Base-by-base conservation (phyloP, 1,140 invertebrate species). In the Ylistrum balloti region DNA sequence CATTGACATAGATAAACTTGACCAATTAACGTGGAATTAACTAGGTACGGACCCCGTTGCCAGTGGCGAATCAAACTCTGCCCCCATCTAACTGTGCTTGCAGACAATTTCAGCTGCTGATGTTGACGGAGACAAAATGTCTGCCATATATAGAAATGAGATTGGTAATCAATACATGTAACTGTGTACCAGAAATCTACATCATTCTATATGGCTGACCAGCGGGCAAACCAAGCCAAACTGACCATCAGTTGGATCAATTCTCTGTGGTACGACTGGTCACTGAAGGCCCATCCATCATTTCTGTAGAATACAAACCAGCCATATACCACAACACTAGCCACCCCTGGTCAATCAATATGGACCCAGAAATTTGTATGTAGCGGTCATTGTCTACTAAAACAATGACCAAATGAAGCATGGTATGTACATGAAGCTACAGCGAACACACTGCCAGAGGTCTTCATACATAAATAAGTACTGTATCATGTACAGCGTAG, bases 191-290 rank as follows among this genome's bases (percentile, higher is more conserved):
- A 28, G 56, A 38, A 38, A 38, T 38, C 35, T 38, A 38, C n/a
- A 74, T 74, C 22, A 74, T 22, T 7, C 17, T n/a, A n/a, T n/a
- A 17, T 3, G 28, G 56, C 56, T 74, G 56, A 74, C 56, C 56
- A 74, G 56, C 22, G 13, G 56, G 35, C 35, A 13, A 38, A 38
- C 56, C 56, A 74, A 74, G 56, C 56, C 56, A 74, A 28, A n/a
- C 56, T 74, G 56, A 74, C 56, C 56, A 74, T 74, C 56, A 74
- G 56, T 74, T 74, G 22, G 56, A 74, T 74, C 56, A 74, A 74
- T 74, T 74, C 56, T 74, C 56, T 28, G 56, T 28, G 56, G 56
- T 28, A n/a, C n/a, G 3, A 11, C n/a, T 28, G 56, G 56, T 74
- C 56, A 74, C 3, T 28, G 56, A 74, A 11, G 56, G 3, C 28